Base-by-base conservation (phyloP, 2,797 vertebrate genomes). In the Rallus crepitans region DNA sequence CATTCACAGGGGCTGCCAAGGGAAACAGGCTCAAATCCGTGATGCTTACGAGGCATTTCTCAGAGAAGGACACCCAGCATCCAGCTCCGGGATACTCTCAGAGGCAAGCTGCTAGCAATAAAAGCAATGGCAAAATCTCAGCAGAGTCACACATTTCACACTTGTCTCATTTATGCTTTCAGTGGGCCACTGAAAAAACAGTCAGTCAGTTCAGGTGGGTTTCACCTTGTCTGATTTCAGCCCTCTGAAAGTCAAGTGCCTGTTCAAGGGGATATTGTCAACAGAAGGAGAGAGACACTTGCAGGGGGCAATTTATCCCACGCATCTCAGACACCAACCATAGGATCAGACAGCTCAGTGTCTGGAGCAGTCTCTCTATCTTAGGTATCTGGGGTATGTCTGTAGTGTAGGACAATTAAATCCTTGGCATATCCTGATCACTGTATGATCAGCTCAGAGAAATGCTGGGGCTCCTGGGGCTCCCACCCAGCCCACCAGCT, bases 201-300 rank as follows among this genome's bases (percentile, higher is more conserved):
- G 59, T 33, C 8, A 72, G 37, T 33, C 48, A 33, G 31, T 55
- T 48, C 47, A 42, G 66, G n/a, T 72, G 86, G 70, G 15, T 75
- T 94, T 89, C 66, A 89, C 40, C 42, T 73, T 84, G 70, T 78
- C 42, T 73, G 25, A 87, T 92, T 94, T 90, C 66, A 59, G 30
- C 13, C 65, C 33, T 21, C 72, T 89, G 63, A 59, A 93, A 83
- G 52, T 68, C 50, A 90, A 81, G 55, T 52, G 13, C 19, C 37
- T 90, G 8, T 87, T 93, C 52, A 76, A 83, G 66, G 39, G 65
- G 40, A 75, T 64, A 30, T 4, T 73, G 45, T 48, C 71, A 81
- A 42, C 10, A 61, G 9, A 40, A 84, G 55, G 65, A 83, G 23
- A 73, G n/a, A 85, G 37, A 52, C 24, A n/a, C 24, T 65, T 61